Conservation (phyloP, 1,140 invertebrate species). For the Drosophila varians region DNA sequence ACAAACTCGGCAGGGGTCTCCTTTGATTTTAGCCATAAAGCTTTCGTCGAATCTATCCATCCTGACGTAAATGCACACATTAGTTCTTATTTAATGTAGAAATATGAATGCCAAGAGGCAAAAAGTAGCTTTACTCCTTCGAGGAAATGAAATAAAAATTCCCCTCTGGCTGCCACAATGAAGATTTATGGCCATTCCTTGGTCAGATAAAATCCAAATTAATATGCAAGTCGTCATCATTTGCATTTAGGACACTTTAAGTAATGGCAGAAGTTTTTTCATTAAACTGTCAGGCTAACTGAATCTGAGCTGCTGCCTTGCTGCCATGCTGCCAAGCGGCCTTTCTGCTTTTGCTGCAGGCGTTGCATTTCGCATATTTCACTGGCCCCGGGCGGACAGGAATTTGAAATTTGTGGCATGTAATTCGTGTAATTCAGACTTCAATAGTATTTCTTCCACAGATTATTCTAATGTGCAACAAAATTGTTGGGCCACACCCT, state of each 20-base stretch:
- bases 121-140: constrained; percentile 22
- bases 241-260: constrained; percentile 60
- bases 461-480: constrained; percentile 31
- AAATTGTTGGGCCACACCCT: constrained; percentile 16
- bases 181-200: constrained; percentile 51
- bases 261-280: constrained; percentile 72
- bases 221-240: constrained; percentile 63
- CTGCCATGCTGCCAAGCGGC: not conserved
- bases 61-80: not conserved
- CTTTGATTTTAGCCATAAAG: not conserved
- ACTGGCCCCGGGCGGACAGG: constrained; percentile 7
- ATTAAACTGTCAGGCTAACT: constrained; percentile 54
- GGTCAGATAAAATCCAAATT: constrained; percentile 54
- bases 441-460: constrained; percentile 11
- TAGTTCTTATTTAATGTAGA: not conserved
- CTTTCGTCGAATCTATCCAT: not conserved
- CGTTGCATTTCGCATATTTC: constrained; percentile 18
- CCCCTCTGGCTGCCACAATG: constrained; percentile 18
- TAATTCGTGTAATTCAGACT: constrained; percentile 42
- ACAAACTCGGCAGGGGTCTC: not conserved
- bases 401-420: constrained; percentile 24
- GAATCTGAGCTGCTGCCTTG: constrained; percentile 23
- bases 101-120: constrained; percentile 1
- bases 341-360: constrained; percentile 36
- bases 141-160: not conserved